A percentile compares a stretch with the other conserved stretches of the same genome.
Evolutionary conservation across 1,140 invertebrate species (phyloP).

Genomic region (Globodera rostochiensis): DNA sequence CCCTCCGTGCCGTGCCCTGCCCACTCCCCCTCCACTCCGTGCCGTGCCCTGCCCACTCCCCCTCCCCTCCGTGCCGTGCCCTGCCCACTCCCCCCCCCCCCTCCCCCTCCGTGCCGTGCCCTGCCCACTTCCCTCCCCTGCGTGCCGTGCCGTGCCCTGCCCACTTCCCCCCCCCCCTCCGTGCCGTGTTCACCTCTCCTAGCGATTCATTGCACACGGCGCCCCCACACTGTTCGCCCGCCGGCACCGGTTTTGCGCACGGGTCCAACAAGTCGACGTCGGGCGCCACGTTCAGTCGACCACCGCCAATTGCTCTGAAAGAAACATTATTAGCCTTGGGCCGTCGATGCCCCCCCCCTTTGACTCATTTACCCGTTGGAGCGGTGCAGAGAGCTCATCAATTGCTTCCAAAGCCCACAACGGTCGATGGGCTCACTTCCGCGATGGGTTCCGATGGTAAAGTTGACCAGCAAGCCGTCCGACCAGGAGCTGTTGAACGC

Average conservation of each 20-base stretch:
- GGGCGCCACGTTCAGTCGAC: constrained; percentile 54
- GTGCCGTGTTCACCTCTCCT: constrained; percentile 49
- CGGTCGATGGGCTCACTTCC: constrained; percentile 51
- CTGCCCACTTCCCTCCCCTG: background rate
- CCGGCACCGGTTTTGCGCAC: constrained; percentile 48
- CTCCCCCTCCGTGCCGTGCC: constrained; percentile 7
- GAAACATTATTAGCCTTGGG: background rate
- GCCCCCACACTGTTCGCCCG: constrained; percentile 59
- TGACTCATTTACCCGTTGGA: constrained; percentile 27
- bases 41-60: constrained; percentile 37
- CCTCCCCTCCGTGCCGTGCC: constrained; percentile 57
- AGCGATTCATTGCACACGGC: constrained; percentile 52
- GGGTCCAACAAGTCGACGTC: constrained; percentile 62
- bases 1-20: constrained; percentile 15
- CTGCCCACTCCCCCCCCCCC: background rate
- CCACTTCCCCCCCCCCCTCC: background rate
- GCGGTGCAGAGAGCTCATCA: constrained; percentile 53
- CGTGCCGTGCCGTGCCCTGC: constrained; percentile 26
- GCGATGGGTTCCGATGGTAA: constrained; percentile 53
- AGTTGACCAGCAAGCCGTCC: constrained; percentile 62
- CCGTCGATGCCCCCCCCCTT: background rate
- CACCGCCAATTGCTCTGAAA: constrained; percentile 57
- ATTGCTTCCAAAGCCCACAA: constrained; percentile 63
- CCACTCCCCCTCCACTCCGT: constrained; percentile 44
- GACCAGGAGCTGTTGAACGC: constrained; percentile 63